Conservation (phyloP, 2,113 vertebrate genomes). For the Mandrillus leucophaeus region DNA sequence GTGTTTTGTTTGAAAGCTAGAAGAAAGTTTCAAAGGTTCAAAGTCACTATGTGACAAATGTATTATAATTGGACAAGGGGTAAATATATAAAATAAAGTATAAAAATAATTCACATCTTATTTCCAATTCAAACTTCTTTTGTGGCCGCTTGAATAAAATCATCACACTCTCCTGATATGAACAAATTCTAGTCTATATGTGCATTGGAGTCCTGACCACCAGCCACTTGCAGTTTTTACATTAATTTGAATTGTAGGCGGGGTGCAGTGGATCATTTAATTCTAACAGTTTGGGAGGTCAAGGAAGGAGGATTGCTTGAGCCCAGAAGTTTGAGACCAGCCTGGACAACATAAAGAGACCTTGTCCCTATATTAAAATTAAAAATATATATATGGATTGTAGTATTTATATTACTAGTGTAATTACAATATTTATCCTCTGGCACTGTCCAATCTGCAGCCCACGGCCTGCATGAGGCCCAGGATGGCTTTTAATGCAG, state of each 20-base stretch:
- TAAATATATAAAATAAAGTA: background rate
- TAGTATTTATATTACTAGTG: background rate
- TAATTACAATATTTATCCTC: background rate
- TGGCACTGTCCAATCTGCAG: background rate
- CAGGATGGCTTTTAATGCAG: too few species aligned
- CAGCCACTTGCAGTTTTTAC: background rate
- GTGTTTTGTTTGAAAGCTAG: constrained; percentile 32
- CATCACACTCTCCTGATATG: background rate
- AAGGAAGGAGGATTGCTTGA: too few species aligned
- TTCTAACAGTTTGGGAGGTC: too few species aligned
- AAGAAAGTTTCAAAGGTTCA: constrained; percentile 17
- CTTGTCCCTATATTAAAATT: too few species aligned
- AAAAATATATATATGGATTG: background rate
- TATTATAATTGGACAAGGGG: background rate
- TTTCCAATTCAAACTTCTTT: constrained; percentile 24
- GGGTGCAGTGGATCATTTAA: too few species aligned
- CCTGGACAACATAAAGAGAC: too few species aligned
- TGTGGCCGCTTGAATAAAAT: background rate
- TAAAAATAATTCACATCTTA: constrained; percentile 11
- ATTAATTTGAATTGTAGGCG: background rate
- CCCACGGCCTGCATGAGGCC: too few species aligned
- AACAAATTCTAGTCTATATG: background rate
- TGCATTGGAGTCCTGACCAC: background rate
- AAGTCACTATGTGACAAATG: constrained; percentile 16
- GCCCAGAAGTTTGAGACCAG: too few species aligned